These are phyloP conservation scores for Camponotus vicinus DNA, from an alignment of 1,140 invertebrate species.

Conservation along the genomic window DNA sequence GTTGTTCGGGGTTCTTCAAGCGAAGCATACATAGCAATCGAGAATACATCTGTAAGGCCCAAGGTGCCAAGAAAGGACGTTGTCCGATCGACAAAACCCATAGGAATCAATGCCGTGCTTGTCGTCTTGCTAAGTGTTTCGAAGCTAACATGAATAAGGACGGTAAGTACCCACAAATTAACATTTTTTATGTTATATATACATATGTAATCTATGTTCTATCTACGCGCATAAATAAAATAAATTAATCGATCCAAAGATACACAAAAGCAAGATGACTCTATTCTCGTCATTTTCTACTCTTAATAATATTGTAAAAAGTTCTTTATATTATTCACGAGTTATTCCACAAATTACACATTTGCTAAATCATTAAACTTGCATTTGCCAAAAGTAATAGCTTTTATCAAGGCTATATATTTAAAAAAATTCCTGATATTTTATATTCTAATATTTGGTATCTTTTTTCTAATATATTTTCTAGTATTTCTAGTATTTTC, in stretches of 20 bases:
- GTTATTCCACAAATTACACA: neutral
- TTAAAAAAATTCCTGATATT: neutral
- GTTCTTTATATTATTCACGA: neutral
- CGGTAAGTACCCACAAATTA: slow-evolving; percentile 90
- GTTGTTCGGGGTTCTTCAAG: slow-evolving; percentile 99
- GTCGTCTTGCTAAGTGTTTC: slow-evolving; percentile 98
- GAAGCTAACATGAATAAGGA: slow-evolving; percentile 99
- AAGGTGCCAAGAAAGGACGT: slow-evolving; percentile 95
- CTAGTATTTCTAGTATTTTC: neutral
- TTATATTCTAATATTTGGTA: neutral
- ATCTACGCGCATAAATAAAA: neutral
- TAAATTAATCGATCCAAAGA: neutral
- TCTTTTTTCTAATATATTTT: no score
- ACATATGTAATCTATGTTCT: neutral
- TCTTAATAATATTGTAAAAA: neutral
- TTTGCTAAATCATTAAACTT: neutral
- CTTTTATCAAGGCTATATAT: neutral
- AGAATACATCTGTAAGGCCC: slow-evolving; percentile 98
- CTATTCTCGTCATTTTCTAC: neutral
- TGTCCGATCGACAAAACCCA: slow-evolving; percentile 99
- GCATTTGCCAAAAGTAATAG: neutral
- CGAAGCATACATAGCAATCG: slow-evolving; percentile 97
- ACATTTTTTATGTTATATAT: neutral
- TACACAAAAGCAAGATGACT: neutral
- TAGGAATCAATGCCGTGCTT: slow-evolving; percentile 98